Base-by-base conservation (phyloP, 2,888 invertebrate species). In the Melanotus villosus region DNA sequence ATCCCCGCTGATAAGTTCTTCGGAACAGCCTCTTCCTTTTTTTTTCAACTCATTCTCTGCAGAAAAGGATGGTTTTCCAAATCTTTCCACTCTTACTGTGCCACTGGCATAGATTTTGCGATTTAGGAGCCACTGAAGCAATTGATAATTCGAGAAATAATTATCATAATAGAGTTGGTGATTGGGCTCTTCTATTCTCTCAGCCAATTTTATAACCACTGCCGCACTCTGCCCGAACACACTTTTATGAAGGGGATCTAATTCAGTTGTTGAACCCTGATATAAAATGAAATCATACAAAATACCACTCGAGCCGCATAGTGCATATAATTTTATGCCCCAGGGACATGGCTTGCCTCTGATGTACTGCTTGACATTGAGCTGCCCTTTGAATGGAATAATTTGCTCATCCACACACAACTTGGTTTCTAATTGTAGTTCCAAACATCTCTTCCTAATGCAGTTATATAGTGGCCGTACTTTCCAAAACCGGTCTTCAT, bases 221-320 rank as follows among this genome's bases (percentile, higher is more conserved):
- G 23, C 38, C n/a, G 58, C 41, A 6, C 58, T 36, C 14, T 23
- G 12, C 23, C 41, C 58, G 18, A 58, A 41, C 6, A 14, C 23
- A 19, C 19, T 18, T 23, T 19, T 41, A 10, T 58, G 23, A 19
- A 23, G n/a, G 16, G 19, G 34, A 23, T 41, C 18, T 5, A 58
- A 14, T 41, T 58, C 58, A 41, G 58, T 41, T 14, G 56, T 56
- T 34, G 16, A 34, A 19, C 34, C 56, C 34, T 56, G 34, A 34
- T 56, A 34, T 32, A 56, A 19, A 36, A 58, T 38, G 41, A 56
- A 56, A 12, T 58, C 43, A 21, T 58, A 58, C 7, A 58, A 21
- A 10, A 58, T 10, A n/a, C 43, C 58, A 26, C 58, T 58, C 1
- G 23, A 10, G 12, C 58, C 58, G 16, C 41, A 38, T n/a, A 58